Base-by-base conservation (phyloP, 2,113 vertebrate genomes). In the Crotalus viridis region DNA sequence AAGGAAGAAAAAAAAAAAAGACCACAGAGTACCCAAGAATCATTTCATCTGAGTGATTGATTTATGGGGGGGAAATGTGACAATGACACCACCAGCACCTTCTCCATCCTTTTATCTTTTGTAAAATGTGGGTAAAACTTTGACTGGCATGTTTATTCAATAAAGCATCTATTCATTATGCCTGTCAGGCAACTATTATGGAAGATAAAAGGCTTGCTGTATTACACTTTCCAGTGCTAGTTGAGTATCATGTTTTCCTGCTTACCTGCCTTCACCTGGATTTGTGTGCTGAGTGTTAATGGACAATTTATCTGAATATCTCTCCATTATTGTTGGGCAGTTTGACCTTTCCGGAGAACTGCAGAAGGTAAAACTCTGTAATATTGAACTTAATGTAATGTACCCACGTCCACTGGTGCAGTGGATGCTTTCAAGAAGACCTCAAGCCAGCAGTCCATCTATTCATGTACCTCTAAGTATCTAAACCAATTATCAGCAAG, bases 81-180 rank as follows among this genome's bases (percentile, higher is more conserved):
- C 95, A 95, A 87, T 89, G 90, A 96, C 0, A 91, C 51, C 94
- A 88, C 85, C 93, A 10, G 93, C 46, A 95, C 87, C 51, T 94
- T 87, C 74, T 95, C 89, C 51, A 87, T 92, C 28, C 93, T 95
- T 94, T 94, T 95, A 94, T 95, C n/a, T 51, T 87, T 88, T 93
- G 51, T 21, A 95, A 94, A 95, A 59, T 0, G 1, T 88, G 92
- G 94, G 91, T 91, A 94, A 96, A 94, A 95, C 93, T 88, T 94
- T 97, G 96, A 97, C 95, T 97, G 96, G 94, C 97, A 96, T 94
- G 95, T 97, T 97, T 97, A 93, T 95, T 96, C 96, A 97, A 96
- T 95, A 96, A 95, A 94, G 90, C 96, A 95, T 96, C 93, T 91
- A 93, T 69, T 92, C 92, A 91, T 97, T 96, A 96, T 96, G 46